Evolutionary conservation across 1,140 invertebrate species (phyloP).

Genomic region (Tigriopus japonicus): DNA sequence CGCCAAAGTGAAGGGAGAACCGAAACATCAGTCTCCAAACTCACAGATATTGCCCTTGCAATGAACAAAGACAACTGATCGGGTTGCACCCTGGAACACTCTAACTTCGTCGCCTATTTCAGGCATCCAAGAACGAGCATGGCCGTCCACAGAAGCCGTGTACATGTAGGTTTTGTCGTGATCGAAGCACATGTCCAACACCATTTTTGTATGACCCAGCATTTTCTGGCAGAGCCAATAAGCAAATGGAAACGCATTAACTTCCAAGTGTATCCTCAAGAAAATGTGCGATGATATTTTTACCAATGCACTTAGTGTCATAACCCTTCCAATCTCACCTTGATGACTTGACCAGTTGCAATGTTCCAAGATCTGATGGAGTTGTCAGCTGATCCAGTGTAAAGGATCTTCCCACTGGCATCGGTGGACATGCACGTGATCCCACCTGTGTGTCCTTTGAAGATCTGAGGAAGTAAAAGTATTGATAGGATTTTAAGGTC

Average conservation of each 20-base stretch:
- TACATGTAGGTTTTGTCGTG: slow-evolving; percentile 21
- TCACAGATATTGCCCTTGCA: neutral
- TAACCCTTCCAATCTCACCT: slow-evolving; percentile 9
- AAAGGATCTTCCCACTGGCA: slow-evolving; percentile 25
- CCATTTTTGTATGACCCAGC: neutral
- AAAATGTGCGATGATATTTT: too few species aligned
- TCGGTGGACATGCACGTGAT: slow-evolving; percentile 32
- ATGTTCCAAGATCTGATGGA: slow-evolving; percentile 32
- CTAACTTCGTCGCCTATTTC: slow-evolving; percentile 32
- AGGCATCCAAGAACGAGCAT: slow-evolving; percentile 30
- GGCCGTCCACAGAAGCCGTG: slow-evolving; percentile 30
- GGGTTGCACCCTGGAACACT: slow-evolving; percentile 26
- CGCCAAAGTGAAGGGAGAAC: too few species aligned
- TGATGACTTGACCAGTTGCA: slow-evolving; percentile 24
- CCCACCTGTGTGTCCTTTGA: slow-evolving; percentile 27
- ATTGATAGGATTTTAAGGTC: neutral
- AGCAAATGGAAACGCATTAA: too few species aligned
- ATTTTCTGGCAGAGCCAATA: too few species aligned
- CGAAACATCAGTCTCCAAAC: neutral
- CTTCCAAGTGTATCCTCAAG: too few species aligned
- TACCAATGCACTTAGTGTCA: too few species aligned
- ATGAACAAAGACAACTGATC: neutral
- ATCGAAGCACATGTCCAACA: neutral
- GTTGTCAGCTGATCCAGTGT: slow-evolving; percentile 31
- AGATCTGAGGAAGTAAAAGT: slow-evolving; percentile 17